A percentile compares a stretch with the other conserved stretches of the same genome.
Evolutionary conservation across 64 coral and sea anemone genomes (phyloP).

Genomic region (Montipora sp.): DNA sequence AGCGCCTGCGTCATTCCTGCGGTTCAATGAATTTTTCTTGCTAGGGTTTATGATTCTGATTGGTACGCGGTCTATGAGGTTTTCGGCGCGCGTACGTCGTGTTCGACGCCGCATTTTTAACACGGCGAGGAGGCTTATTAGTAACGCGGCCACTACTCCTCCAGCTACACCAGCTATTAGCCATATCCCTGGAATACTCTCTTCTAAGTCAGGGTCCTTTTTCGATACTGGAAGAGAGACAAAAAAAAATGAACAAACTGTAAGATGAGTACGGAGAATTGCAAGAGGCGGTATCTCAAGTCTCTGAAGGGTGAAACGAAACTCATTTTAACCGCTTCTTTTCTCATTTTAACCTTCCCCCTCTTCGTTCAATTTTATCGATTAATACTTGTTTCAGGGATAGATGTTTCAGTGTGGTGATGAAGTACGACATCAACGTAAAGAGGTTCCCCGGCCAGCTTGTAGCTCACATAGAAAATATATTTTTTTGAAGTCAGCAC

Average conservation of each 20-base stretch:
- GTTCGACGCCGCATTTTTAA: conserved; percentile 32
- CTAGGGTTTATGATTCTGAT: conserved; percentile 81
- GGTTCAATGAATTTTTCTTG: conserved; percentile 93
- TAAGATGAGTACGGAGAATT: not conserved
- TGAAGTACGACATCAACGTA: too few species aligned
- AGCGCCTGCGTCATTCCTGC: conserved; percentile 53
- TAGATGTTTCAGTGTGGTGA: too few species aligned
- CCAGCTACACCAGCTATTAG: conserved; percentile 23
- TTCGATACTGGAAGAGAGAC: not conserved
- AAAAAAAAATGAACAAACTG: not conserved
- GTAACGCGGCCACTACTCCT: conserved; percentile 37
- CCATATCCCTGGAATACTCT: not conserved
- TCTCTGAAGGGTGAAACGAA: too few species aligned
- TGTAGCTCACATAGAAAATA: too few species aligned
- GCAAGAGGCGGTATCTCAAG: too few species aligned
- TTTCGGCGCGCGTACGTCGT: conserved; percentile 37
- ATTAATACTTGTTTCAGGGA: too few species aligned
- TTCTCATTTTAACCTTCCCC: too few species aligned
- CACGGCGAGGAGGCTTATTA: conserved; percentile 40
- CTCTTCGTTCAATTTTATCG: too few species aligned
- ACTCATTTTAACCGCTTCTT: too few species aligned
- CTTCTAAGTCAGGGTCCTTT: not conserved
- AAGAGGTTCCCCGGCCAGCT: too few species aligned
- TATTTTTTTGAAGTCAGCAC: too few species aligned
- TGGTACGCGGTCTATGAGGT: conserved; percentile 44